Evolutionary conservation across 2,797 vertebrate genomes (phyloP).

Genomic region (Cygnus olor): DNA sequence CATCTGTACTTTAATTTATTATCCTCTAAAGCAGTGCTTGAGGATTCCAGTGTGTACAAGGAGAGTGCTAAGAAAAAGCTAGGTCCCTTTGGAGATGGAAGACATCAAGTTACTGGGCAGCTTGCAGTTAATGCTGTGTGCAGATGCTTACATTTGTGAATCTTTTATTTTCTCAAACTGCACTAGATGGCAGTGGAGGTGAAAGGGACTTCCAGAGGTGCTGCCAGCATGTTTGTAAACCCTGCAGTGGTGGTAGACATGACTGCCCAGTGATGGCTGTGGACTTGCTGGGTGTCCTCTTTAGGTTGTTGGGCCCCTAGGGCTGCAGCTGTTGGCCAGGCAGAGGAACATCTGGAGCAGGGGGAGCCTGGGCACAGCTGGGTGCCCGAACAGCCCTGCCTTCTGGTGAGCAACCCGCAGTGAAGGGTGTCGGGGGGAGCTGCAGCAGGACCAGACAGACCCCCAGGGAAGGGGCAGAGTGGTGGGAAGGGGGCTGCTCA

Average conservation of each 20-base stretch:
- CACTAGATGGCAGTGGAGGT: not conserved
- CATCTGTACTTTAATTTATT: not conserved
- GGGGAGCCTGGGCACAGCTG: not conserved
- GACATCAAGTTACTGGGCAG: not conserved
- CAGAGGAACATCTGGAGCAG: not conserved
- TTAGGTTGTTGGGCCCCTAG: not conserved
- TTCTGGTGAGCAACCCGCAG: not conserved
- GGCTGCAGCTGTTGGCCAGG: not conserved
- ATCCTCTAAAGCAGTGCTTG: rapidly evolving
- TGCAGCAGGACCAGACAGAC: rapidly evolving
- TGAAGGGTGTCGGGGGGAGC: not conserved
- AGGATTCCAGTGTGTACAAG: not conserved
- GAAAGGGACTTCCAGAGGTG: not conserved
- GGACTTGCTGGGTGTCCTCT: not conserved
- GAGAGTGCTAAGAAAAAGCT: not conserved
- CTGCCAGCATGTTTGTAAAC: not conserved
- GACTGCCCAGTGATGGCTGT: not conserved
- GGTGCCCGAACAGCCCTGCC: not conserved
- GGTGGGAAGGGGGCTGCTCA: not conserved
- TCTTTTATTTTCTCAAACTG: not conserved
- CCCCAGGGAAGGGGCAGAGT: rapidly evolving
- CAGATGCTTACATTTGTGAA: not conserved
- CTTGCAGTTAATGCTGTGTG: not conserved
- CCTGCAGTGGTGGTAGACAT: not conserved
- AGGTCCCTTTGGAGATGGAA: not conserved